Percentiles rank a stretch among this genome's conserved stretches.
These are phyloP conservation scores for Oxycera nigricornis DNA, from an alignment of 2,888 invertebrate genomes.

Conservation along the genomic window DNA sequence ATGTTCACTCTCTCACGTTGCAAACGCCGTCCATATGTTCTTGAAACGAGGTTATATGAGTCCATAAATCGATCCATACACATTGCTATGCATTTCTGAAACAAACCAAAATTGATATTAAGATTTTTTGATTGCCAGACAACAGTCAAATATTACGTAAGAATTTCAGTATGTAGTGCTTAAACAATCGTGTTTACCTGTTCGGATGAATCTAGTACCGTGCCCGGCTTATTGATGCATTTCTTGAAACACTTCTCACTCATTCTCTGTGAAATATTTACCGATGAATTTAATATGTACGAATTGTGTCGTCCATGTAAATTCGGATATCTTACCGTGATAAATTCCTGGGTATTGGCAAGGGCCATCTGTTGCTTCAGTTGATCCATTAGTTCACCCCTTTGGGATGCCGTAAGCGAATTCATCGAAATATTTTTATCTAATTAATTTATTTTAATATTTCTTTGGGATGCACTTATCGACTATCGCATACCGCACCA, in stretches of 20 bases:
- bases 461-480: not conserved
- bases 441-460: not conserved
- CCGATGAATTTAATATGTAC: constrained; percentile 44
- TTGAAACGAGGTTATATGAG: constrained; percentile 90
- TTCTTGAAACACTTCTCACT: constrained; percentile 97
- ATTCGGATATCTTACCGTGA: constrained; percentile 71
- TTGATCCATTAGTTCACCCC: constrained; percentile 90
- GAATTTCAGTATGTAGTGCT: not conserved
- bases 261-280: constrained; percentile 84
- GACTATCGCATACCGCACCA: too few relatives aligned
- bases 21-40: constrained; percentile 84
- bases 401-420: constrained; percentile 72
- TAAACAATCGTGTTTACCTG: constrained; percentile 66
- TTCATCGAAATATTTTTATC: constrained; percentile 61
- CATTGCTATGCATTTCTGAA: constrained; percentile 94
- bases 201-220: constrained; percentile 86
- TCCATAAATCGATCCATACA: constrained; percentile 99
- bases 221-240: constrained; percentile 90
- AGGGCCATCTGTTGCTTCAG: constrained; percentile 95
- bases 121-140: not conserved
- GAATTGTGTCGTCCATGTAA: constrained; percentile 12
- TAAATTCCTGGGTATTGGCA: constrained; percentile 90
- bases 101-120: constrained; percentile 49
- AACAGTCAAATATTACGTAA: not conserved
- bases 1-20: constrained; percentile 71